These are phyloP conservation scores for Pipistrellus pygmaeus DNA, from an alignment of 2,797 vertebrate species.

Conservation along the genomic window DNA sequence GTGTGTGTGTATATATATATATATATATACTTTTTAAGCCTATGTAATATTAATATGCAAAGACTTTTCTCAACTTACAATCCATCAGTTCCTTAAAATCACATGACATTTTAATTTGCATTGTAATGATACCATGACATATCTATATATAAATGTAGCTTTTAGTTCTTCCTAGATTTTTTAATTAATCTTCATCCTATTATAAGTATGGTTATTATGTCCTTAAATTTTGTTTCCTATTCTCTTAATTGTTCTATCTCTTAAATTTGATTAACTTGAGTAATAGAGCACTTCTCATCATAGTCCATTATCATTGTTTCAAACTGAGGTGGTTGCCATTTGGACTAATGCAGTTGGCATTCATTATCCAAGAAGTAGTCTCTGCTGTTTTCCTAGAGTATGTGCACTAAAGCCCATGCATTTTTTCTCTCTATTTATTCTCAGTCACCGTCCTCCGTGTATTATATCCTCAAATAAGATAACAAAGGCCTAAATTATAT, in stretches of 20 bases:
- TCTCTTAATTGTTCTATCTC: not conserved
- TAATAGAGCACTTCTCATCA: not conserved
- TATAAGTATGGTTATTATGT: not conserved
- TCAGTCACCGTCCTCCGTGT: not conserved
- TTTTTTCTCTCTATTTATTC: not conserved
- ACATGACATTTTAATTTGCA: not conserved
- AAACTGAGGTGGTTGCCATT: not conserved
- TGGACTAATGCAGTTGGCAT: not conserved
- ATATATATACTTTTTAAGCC: not conserved
- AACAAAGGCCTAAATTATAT: not conserved
- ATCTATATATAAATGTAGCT: not conserved
- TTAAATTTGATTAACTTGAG: not conserved
- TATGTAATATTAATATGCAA: not conserved
- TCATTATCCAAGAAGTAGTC: not conserved
- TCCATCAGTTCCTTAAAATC: not conserved
- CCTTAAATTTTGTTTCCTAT: not conserved
- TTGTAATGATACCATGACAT: not conserved
- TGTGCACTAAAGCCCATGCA: not conserved
- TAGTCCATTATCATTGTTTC: not conserved
- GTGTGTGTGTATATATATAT: too few relatives aligned
- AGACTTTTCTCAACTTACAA: not conserved
- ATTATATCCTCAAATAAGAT: not conserved
- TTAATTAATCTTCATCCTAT: not conserved
- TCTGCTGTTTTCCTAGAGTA: not conserved
- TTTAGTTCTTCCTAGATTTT: not conserved